Conservation (phyloP, 2,113 vertebrate species). For the Prinia subflava region DNA sequence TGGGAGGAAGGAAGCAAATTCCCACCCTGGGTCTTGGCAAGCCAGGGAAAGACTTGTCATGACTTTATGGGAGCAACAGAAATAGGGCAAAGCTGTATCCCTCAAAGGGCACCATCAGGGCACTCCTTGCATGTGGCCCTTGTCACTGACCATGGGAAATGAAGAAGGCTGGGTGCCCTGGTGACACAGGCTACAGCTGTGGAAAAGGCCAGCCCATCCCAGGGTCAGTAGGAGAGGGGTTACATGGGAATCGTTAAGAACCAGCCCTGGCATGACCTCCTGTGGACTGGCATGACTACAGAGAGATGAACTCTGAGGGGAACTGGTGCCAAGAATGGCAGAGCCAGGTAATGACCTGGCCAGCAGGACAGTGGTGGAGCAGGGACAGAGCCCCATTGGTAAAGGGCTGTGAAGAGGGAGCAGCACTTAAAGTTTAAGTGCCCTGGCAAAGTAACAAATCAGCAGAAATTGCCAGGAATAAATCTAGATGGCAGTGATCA, state of each 20-base stretch:
- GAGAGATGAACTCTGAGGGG: neutral
- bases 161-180: neutral
- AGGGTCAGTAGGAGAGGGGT: neutral
- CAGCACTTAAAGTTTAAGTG: neutral
- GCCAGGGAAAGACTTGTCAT: neutral
- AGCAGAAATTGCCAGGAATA: neutral
- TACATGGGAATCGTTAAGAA: neutral
- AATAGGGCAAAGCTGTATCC: neutral
- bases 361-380: neutral
- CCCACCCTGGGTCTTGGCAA: neutral
- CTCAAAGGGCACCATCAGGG: neutral
- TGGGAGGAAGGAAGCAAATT: neutral
- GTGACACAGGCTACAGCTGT: neutral
- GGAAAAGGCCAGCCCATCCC: neutral
- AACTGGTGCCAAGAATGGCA: neutral
- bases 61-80: neutral
- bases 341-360: neutral
- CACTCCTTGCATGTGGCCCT: neutral
- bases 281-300: neutral
- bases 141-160: neutral
- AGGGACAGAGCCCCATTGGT: rapidly evolving
- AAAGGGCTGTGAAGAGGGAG: neutral
- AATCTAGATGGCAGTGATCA: neutral
- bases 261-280: neutral
- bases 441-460: neutral